A percentile compares a stretch with the other conserved stretches of the same genome.
These are phyloP conservation scores for Ctenomys sociabilis DNA, from an alignment of 2,113 vertebrate genomes.

Conservation along the genomic window DNA sequence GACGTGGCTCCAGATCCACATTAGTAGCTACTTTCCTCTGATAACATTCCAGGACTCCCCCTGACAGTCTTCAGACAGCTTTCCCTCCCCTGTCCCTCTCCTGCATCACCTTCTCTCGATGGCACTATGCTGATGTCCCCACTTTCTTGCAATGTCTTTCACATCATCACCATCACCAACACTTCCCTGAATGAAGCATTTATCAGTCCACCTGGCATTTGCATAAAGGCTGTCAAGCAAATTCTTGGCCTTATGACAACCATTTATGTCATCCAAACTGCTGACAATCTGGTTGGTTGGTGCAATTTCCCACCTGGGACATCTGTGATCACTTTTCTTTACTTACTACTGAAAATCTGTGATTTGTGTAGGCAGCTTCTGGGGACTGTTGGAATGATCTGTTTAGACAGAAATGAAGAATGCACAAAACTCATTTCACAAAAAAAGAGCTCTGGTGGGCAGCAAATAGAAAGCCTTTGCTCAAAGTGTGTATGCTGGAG, in stretches of 20 bases:
- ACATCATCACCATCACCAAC: background rate
- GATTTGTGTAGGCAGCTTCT: background rate
- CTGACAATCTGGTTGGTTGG: constrained; percentile 5
- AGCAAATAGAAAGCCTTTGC: background rate
- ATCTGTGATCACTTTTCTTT: background rate
- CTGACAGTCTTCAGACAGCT: background rate
- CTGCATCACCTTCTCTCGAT: background rate
- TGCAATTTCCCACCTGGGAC: background rate
- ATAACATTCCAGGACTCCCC: background rate
- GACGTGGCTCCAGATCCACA: background rate
- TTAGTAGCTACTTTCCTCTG: background rate
- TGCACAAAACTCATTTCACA: constrained; percentile 12
- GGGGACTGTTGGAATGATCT: background rate
- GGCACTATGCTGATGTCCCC: background rate
- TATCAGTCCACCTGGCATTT: background rate
- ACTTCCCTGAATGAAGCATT: background rate
- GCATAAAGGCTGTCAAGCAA: constrained; percentile 12
- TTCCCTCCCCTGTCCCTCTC: background rate
- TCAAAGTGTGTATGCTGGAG: background rate
- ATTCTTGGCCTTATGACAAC: background rate
- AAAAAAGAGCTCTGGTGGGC: background rate
- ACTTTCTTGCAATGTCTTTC: background rate
- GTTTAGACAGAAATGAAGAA: background rate
- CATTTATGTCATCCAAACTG: background rate
- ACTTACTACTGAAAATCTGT: background rate